Base-by-base conservation (phyloP, 30 jellyfish, hydroid and myxozoan genomes). In the Aurelia sp. region DNA sequence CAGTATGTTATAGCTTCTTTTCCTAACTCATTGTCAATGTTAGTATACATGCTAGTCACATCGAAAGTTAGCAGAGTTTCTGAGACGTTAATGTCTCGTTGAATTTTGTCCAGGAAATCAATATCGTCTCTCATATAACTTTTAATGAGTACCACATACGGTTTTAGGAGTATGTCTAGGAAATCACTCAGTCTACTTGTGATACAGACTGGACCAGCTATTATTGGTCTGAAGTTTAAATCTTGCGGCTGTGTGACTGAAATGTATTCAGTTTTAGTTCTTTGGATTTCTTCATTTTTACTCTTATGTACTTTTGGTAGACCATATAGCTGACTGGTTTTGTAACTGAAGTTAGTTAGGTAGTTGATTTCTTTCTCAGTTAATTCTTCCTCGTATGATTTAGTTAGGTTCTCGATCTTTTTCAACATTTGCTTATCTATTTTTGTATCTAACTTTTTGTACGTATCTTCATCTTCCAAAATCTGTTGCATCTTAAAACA, bases 151-250 rank as follows among this genome's bases (percentile, higher is more conserved):
- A 6, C 27, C 30, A 75, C 10, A 60, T 47, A 75, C 1, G 86
- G 86, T 24, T 75, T 75, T 51, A 75, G 22, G n/a, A 75, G 24
- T 75, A 50, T 51, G 24, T 75, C 86, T 48, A 75, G 17, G 35
- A 75, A 48, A 12, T 75, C 47, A 59, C 86, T 51, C 19, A 75
- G 30, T 52, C 38, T 75, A 52, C 86, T 75, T 75, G 86, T 75
- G n/a, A 75, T 74, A 33, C 86, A 75, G 38, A 18, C 35, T 6
- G 86, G 86, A 52, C 86, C 86, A 17, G 86, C 86, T 75, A 75
- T 60, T 16, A 75, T 75, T 75, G 86, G 86, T 52, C 86, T 52
- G 12, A 75, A 75, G 18, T 48, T 75, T 12, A 75, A 41, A 75
- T 75, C 75, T 16, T 75, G 22, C 1, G 87, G 74, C 13, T 57